Base-by-base conservation (phyloP, 2,113 vertebrate genomes). In the Andinoacara biseriatus region DNA sequence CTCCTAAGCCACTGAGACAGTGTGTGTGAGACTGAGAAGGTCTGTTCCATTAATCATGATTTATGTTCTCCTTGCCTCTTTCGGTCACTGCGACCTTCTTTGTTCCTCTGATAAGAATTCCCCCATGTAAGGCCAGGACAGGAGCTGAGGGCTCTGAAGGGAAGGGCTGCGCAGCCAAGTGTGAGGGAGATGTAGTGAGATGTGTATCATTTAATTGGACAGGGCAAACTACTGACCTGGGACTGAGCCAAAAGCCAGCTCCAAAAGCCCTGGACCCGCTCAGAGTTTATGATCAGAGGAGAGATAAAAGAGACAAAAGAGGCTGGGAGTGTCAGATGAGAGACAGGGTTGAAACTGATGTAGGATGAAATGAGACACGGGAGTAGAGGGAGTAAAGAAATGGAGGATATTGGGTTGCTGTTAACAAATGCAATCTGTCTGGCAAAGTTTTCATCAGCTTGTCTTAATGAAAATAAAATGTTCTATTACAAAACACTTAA, bases 201-300 rank as follows among this genome's bases (percentile, higher is more conserved):
- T 94, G 80, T 79, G 80, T 87, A 90, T 94, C 81, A 59, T 94
- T 90, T 94, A 92, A 92, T 94, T 94, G 82, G 89, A 92, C 86
- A n/a, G 87, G 91, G 88, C 83, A 88, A 91, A 93, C 69, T 93
- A 89, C 89, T 92, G 89, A 91, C 89, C 89, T 92, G 92, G 88
- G 86, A 76, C 76, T 2, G 29, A 69, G 87, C 92, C 90, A 91
- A 78, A 63, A 35, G 52, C 26, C 26, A 54, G 31, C 57, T 74
- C 54, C 76, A 46, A 81, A 78, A 61, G 76, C 83, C 67, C 35
- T 52, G 74, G 76, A 87, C 63, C 56, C 2, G 61, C 11, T 76
- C 60, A 5, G 65, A 69, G 79, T 86, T 90, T 72, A 76, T 2
- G 58, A n/a, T 15, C 35, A 9, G 49, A 11, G 33, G 31, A 38